Evolutionary conservation across 2,797 vertebrate genomes (phyloP), one percentile per base, ranked within the genome.

Genomic region (Sebastes kiyomatsui): DNA sequence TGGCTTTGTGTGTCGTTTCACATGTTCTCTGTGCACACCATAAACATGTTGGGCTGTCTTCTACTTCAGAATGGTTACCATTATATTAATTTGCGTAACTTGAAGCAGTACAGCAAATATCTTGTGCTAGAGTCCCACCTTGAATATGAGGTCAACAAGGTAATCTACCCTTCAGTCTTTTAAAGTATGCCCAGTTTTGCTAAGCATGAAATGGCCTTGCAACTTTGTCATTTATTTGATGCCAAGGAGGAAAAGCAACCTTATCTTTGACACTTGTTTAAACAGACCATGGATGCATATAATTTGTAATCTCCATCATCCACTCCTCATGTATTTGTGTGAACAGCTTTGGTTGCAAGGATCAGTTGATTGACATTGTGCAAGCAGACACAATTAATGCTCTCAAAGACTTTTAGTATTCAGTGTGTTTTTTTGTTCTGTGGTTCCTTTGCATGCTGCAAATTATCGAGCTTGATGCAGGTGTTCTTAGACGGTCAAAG

Each of bases 211-310:
- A 79, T 59, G 59, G 68, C 28, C 56, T 75, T 70, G 49, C 58
- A 74, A 68, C 55, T 67, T 72, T 77, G 81, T 77, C 62, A 81
- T 81, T 78, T 77, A 75, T 80, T 76, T 74, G 56, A 67, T 30
- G 68, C 78, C 22, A 80, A 82, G 67, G 68, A 87, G 80, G 71
- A 88, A 82, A 79, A 72, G 69, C 72, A 77, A 35, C 82, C 79
- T 90, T 87, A 88, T 90, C 85, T 87, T 77, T 78, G 77, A 75
- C 76, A 58, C n/a, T 79, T 87, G 84, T 91, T 88, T 83, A 83
- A 88, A 89, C 88, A 90, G 85, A 82, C 83, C 54, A 49, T 33
- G 70, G 74, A 71, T 69, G 56, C 80, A 75, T 78, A 70, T 71
- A 70, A 72, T 87, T 67, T 87, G 69, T 88, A 91, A 88, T 91